These are phyloP conservation scores for Chiloscyllium punctatum DNA, from an alignment of 2,797 vertebrate species.

Conservation along the genomic window DNA sequence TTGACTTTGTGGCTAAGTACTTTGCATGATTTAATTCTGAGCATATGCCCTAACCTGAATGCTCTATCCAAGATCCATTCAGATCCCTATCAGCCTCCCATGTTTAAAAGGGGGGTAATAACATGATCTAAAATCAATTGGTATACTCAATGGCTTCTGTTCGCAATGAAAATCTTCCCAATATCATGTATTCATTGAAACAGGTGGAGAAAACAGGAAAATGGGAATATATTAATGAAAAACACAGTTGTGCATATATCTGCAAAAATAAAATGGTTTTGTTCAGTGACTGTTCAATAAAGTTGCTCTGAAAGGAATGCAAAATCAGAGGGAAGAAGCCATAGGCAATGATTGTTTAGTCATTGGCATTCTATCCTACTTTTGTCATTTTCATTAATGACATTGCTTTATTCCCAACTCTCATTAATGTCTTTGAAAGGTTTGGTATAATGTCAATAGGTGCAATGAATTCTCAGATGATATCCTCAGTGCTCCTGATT, in stretches of 20 bases:
- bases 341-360: neutral
- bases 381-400: neutral
- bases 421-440: neutral
- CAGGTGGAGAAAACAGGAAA: neutral
- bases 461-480: neutral
- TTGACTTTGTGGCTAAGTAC: neutral
- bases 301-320: neutral
- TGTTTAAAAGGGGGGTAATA: neutral
- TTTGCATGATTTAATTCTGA: neutral
- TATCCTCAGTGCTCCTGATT: neutral
- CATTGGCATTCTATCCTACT: neutral
- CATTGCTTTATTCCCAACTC: neutral
- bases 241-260: neutral
- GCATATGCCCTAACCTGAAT: neutral
- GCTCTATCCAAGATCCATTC: neutral
- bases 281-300: neutral
- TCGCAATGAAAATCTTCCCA: neutral
- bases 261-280: neutral
- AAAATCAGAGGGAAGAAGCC: neutral
- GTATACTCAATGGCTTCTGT: neutral
- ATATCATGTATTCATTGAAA: neutral
- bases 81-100: neutral
- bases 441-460: neutral
- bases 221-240: neutral
- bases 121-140: neutral